Base-by-base conservation (phyloP, 2,888 invertebrate genomes). In the Temnothorax unifasciatus region DNA sequence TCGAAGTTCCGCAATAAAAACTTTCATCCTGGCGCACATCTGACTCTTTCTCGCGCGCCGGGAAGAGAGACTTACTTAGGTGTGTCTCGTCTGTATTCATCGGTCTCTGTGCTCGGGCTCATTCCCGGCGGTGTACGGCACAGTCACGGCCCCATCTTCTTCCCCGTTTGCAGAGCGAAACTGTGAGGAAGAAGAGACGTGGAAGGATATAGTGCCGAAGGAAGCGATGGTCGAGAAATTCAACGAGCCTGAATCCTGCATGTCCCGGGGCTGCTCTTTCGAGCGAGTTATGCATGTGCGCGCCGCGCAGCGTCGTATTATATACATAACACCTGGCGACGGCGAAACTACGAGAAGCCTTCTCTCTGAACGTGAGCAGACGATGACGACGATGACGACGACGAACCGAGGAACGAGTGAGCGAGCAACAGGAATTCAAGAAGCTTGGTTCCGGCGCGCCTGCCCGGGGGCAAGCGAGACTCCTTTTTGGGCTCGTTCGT, bases 391-490 rank as follows among this genome's bases (percentile, higher is more conserved):
- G 73, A 66, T 18, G 8, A 25, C 25, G 21, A 21, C 38, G 71
- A 38, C 69, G 47, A 15, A 47, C 47, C 3, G 34, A 9, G n/a
- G 57, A 59, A 44, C 50, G 63, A 64, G 59, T 25, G 41, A 59
- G 44, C 44, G 76, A 66, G 34, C 13, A 76, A 52, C 86, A 88
- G 85, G 88, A 89, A 90, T 86, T 87, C 89, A 63, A 87, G 86
- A 87, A 87, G 89, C 90, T 87, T 77, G 83, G 82, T 90, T 88
- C 90, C 88, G 87, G 82, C 52, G 86, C 81, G 82, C 75, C 82
- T 83, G 77, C 68, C 75, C 71, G 50, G 18, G 77, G 90, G 83
- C 69, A 73, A 73, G 34, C 69, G 73, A 64, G 84, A 71, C 85
- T 82, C 86, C 88, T 85, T 81, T 83, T 74, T 64, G 61, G 71